phyloP scores from a whole-genome alignment of 2,888 invertebrate genomes.

The Frankliniella intonsa region DNA sequence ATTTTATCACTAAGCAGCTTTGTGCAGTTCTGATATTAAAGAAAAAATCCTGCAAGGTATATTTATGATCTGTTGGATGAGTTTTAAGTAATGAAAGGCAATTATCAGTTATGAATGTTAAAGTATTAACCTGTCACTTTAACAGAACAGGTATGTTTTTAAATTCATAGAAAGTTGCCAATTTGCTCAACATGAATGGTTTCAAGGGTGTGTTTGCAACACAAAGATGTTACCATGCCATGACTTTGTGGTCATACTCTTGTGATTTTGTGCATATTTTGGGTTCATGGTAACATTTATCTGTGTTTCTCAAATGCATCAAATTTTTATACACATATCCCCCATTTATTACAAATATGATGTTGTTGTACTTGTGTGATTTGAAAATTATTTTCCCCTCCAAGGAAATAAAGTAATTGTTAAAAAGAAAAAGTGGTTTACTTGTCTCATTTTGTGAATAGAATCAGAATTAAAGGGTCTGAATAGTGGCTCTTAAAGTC shows the following conservation, averaged over 20 bases:
- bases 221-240: constrained; percentile 15
- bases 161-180: constrained; percentile 11
- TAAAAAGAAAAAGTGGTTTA: not conserved
- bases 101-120: not conserved
- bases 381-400: not conserved
- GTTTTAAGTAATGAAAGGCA: not conserved
- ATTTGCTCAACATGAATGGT: constrained; percentile 25
- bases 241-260: constrained; percentile 1
- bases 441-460: not conserved
- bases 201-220: constrained; percentile 7
- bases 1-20: constrained; percentile 16
- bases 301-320: constrained; percentile 6
- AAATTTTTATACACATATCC: constrained; percentile 21
- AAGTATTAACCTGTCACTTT: constrained; percentile 7
- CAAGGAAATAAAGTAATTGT: not conserved
- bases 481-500: no score
- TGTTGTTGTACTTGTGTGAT: constrained; percentile 25
- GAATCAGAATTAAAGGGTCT: no score
- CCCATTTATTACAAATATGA: not conserved
- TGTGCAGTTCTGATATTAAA: not conserved
- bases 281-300: constrained; percentile 22
- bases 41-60: not conserved
- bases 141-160: not conserved
- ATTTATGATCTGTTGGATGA: constrained; percentile 13
- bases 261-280: constrained; percentile 25